phyloP scores from a whole-genome alignment of 2,113 vertebrate genomes.

The Butastur rufipennis region DNA sequence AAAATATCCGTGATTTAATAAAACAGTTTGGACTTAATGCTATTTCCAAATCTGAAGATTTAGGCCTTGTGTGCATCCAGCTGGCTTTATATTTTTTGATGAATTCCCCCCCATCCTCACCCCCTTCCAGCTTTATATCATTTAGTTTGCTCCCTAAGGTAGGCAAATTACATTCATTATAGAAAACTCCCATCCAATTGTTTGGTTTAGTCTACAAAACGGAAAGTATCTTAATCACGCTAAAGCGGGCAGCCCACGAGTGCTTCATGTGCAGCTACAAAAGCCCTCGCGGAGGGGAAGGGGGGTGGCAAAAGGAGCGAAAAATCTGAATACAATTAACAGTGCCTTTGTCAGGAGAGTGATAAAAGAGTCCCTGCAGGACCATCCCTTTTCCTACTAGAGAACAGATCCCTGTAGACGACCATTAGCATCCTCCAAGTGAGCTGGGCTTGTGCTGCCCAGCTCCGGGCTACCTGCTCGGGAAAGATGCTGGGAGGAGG shows the following conservation, averaged over 20 bases:
- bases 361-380: not conserved
- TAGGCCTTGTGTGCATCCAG: not conserved
- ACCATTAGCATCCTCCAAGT: not conserved
- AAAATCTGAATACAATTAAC: not conserved
- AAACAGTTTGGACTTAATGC: not conserved
- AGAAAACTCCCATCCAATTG: not conserved
- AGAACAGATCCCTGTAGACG: not conserved
- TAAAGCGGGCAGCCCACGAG: not conserved
- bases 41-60: not conserved
- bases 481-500: not conserved
- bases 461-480: not conserved
- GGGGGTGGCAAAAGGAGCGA: not conserved
- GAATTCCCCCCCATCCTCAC: not conserved
- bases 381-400: not conserved
- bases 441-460: not conserved
- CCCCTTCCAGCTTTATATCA: not conserved
- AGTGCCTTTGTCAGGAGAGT: not conserved
- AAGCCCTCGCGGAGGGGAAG: not conserved
- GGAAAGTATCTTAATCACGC: not conserved
- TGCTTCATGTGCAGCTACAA: not conserved
- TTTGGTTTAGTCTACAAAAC: not conserved
- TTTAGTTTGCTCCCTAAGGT: not conserved
- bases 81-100: not conserved
- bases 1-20: not conserved
- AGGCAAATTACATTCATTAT: not conserved